A percentile compares a stretch with the other conserved stretches of the same genome.
These are phyloP conservation scores for Hoplodrina blanda DNA, from an alignment of 2,888 invertebrate genomes.

Conservation along the genomic window DNA sequence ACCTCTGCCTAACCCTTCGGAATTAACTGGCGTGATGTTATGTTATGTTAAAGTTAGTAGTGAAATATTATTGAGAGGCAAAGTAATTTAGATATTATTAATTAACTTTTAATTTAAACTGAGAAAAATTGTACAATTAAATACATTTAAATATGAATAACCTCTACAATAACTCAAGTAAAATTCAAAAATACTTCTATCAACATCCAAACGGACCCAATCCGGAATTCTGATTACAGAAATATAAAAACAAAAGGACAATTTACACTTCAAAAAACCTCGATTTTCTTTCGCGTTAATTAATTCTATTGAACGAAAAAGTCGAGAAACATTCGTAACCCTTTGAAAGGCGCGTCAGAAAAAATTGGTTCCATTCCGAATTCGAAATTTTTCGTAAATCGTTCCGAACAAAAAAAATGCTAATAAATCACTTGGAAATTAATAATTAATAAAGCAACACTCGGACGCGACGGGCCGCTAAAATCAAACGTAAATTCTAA, in stretches of 20 bases:
- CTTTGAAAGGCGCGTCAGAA: conserved; percentile 81
- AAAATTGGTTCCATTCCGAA: conserved; percentile 50
- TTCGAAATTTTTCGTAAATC: conserved; percentile 76
- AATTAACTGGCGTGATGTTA: no score
- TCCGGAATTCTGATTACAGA: conserved; percentile 58
- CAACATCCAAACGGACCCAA: conserved; percentile 44
- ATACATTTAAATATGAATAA: conserved; percentile 27
- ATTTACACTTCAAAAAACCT: conserved; percentile 66
- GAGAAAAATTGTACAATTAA: not conserved
- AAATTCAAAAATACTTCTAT: conserved; percentile 33
- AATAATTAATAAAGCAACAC: conserved; percentile 86
- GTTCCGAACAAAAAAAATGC: conserved; percentile 67
- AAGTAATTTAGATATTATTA: not conserved
- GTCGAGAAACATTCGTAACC: conserved; percentile 71
- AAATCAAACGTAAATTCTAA: conserved; percentile 86
- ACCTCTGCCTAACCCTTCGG: no score
- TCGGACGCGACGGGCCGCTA: conserved; percentile 77
- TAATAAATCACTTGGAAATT: conserved; percentile 89
- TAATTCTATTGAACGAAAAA: conserved; percentile 82
- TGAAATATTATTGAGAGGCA: no score
- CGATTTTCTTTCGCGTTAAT: conserved; percentile 75
- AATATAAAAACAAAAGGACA: conserved; percentile 65
- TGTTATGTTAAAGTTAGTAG: no score
- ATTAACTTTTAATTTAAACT: not conserved
- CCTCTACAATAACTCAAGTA: conserved; percentile 11